phyloP scores from a whole-genome alignment of 2,888 invertebrate genomes.

The Eupithecia vulgata region DNA sequence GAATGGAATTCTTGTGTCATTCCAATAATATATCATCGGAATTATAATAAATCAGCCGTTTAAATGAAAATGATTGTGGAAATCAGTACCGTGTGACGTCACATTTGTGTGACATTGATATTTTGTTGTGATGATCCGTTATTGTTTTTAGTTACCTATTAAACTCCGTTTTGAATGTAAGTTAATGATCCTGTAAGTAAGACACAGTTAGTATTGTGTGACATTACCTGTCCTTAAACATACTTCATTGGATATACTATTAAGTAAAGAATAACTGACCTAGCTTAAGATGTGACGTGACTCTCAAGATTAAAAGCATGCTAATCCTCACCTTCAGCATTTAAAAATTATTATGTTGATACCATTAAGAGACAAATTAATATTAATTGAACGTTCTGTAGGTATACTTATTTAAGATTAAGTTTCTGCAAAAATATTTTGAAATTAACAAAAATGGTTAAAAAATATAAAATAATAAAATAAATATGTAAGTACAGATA shows the following conservation, averaged over 20 bases:
- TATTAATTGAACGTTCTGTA: neutral
- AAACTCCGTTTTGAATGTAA: neutral
- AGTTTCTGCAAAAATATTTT: neutral
- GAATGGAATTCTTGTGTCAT: slow-evolving; percentile 43
- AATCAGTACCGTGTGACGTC: slow-evolving; percentile 40
- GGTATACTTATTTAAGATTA: neutral
- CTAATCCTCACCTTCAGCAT: neutral
- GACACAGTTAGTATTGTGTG: neutral
- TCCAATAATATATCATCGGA: slow-evolving; percentile 44
- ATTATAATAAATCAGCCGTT: slow-evolving; percentile 46
- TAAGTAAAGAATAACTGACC: neutral
- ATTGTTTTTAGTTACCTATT: neutral
- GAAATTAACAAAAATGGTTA: too few relatives aligned
- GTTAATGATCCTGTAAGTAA: neutral
- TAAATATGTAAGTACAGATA: too few relatives aligned
- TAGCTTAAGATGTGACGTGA: slow-evolving; percentile 4
- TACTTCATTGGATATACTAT: neutral
- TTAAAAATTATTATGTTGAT: neutral
- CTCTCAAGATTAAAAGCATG: neutral
- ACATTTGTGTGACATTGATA: slow-evolving; percentile 25
- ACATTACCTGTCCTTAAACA: neutral
- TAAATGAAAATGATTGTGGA: slow-evolving; percentile 42
- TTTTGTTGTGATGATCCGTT: slow-evolving; percentile 31
- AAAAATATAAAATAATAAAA: too few relatives aligned
- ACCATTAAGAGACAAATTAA: neutral